Conservation (phyloP, 37 sponge, comb jelly and placozoan species). For the Lycopodina hypogea region DNA sequence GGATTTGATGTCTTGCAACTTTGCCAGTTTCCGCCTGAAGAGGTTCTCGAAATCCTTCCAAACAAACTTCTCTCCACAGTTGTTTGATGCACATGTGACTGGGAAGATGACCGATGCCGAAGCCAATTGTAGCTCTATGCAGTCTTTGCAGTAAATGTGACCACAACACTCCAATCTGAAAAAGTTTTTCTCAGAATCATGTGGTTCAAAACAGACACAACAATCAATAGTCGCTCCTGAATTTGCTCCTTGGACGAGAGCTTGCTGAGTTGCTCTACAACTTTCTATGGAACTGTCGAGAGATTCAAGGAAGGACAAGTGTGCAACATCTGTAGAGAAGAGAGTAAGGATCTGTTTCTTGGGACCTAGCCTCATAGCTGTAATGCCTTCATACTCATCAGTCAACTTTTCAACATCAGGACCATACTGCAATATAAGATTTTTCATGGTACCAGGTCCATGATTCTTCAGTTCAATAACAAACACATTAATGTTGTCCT, state of each 20-base stretch:
- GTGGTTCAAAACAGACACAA: constrained; percentile 35
- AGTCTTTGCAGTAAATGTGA: constrained; percentile 60
- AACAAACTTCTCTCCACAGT: constrained; percentile 57
- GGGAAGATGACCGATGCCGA: constrained; percentile 50
- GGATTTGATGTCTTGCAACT: constrained; percentile 1
- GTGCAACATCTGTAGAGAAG: constrained; percentile 19
- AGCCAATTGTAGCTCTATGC: constrained; percentile 45
- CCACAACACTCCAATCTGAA: constrained; percentile 65
- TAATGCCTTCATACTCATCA: constrained; percentile 25
- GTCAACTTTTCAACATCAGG: constrained; percentile 11
- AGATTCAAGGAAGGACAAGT: neutral
- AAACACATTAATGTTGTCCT: neutral
- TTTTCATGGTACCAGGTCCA: constrained; percentile 63
- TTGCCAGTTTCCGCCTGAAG: constrained; percentile 13
- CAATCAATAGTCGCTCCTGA: neutral
- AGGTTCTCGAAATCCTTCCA: constrained; percentile 70
- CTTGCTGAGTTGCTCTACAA: neutral
- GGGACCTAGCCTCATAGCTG: constrained; percentile 17
- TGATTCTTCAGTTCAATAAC: constrained; percentile 25
- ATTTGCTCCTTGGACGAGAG: neutral
- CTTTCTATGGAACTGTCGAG: neutral
- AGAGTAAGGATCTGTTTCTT: constrained; percentile 41
- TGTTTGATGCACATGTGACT: constrained; percentile 54
- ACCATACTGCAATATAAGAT: constrained; percentile 49
- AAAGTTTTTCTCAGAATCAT: constrained; percentile 1